These are phyloP conservation scores for Zapornia atra DNA, from an alignment of 2,113 vertebrate species.

Conservation along the genomic window DNA sequence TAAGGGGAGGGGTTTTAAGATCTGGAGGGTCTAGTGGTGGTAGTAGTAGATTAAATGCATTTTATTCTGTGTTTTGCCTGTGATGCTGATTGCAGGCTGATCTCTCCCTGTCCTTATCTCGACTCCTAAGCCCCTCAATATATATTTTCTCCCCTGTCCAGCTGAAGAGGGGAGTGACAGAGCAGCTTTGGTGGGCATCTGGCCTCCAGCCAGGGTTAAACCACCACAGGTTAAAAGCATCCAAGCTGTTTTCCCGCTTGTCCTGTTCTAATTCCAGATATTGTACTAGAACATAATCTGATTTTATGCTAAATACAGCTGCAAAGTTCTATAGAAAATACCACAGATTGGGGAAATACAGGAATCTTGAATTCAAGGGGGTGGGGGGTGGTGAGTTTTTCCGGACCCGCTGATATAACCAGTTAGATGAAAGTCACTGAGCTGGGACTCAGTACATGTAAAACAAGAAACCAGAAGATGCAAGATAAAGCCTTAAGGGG, in stretches of 20 bases:
- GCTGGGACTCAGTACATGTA: not conserved
- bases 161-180: too few species aligned
- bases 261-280: not conserved
- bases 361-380: not conserved
- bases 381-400: fast-evolving
- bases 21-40: too few species aligned
- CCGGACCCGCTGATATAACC: not conserved
- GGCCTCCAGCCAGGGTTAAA: too few species aligned
- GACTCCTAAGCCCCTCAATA: too few species aligned
- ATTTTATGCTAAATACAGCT: not conserved
- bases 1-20: too few species aligned
- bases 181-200: too few species aligned
- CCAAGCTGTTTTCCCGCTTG: not conserved
- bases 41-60: too few species aligned
- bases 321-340: not conserved
- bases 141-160: too few species aligned
- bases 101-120: too few species aligned
- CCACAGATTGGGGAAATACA: not conserved
- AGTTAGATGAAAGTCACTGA: not conserved
- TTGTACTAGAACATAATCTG: not conserved
- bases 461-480: not conserved
- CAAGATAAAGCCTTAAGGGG: not conserved
- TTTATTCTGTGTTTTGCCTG: too few species aligned
- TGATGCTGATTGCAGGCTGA: too few species aligned
- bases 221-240: not conserved